A percentile compares a stretch with the other conserved stretches of the same genome.
phyloP scores from a whole-genome alignment of 2,113 vertebrate species.

The Ailurus styani region DNA sequence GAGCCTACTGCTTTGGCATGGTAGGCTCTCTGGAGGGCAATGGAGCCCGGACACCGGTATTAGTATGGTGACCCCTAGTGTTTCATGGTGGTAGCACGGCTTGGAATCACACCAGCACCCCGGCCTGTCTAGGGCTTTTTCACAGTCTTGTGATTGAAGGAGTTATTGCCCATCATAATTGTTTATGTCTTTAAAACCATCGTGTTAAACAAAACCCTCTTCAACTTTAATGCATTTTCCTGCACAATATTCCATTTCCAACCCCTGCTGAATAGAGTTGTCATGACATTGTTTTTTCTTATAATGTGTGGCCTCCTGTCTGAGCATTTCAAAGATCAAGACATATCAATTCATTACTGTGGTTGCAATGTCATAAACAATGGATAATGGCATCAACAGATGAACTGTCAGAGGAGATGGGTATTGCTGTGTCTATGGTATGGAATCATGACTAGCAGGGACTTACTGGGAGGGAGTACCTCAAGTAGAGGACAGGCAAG shows the following conservation, averaged over 20 bases:
- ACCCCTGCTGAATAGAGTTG: not conserved
- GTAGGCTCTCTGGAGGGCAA: constrained; percentile 46
- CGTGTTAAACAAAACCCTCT: constrained; percentile 51
- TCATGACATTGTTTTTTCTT: constrained; percentile 46
- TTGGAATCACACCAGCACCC: constrained; percentile 44
- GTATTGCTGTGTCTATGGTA: not conserved
- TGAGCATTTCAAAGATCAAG: constrained; percentile 60
- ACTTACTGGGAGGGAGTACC: not conserved
- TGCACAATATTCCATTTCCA: constrained; percentile 50
- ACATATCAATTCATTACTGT: constrained; percentile 55
- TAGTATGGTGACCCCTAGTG: constrained; percentile 75
- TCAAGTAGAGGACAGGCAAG: not conserved
- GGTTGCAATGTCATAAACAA: constrained; percentile 55
- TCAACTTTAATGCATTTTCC: constrained; percentile 51
- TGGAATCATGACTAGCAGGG: not conserved
- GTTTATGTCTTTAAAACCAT: constrained; percentile 52
- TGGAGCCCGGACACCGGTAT: constrained; percentile 61
- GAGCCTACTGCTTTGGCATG: constrained; percentile 29
- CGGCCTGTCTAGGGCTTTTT: constrained; percentile 18
- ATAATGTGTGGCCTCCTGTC: constrained; percentile 54
- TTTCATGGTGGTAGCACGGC: constrained; percentile 55
- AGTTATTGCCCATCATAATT: constrained; percentile 40
- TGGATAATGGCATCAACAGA: constrained; percentile 47
- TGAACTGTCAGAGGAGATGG: not conserved
- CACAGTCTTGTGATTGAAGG: constrained; percentile 48